These are phyloP conservation scores for Muraenolepis orangiensis DNA, from an alignment of 2,797 vertebrate genomes.

Conservation along the genomic window DNA sequence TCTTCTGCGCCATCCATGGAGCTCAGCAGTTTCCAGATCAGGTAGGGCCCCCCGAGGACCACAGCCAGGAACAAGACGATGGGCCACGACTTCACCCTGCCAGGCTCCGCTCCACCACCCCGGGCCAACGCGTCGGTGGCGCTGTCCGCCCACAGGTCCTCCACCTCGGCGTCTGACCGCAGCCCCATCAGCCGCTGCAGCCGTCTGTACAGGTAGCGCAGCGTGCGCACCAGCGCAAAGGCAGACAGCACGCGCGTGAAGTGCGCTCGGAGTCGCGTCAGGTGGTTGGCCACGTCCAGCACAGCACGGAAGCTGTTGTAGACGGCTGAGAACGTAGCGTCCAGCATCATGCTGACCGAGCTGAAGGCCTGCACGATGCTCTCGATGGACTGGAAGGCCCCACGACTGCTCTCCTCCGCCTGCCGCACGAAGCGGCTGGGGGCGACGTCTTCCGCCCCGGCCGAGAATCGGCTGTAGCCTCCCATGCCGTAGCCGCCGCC, in stretches of 20 bases:
- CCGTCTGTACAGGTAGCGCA: constrained; percentile 86
- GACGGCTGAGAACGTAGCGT: constrained; percentile 95
- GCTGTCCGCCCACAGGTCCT: constrained; percentile 93
- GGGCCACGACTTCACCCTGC: constrained; percentile 93
- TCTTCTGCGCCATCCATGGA: constrained; percentile 77
- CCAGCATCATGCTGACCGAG: constrained; percentile 98
- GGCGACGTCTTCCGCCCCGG: constrained; percentile 73
- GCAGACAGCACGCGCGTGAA: constrained; percentile 94
- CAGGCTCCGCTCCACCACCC: constrained; percentile 56
- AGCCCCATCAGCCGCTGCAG: constrained; percentile 84
- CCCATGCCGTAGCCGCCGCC: constrained; percentile 60
- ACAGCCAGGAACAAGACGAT: constrained; percentile 95
- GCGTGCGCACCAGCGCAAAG: constrained; percentile 90
- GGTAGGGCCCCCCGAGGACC: constrained; percentile 91
- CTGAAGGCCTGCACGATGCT: constrained; percentile 97
- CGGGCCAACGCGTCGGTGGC: constrained; percentile 74
- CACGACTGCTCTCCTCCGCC: constrained; percentile 94
- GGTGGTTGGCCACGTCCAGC: constrained; percentile 95
- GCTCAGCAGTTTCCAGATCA: constrained; percentile 94
- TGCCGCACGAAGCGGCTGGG: constrained; percentile 95
- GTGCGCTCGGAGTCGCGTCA: constrained; percentile 90
- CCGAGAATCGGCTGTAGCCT: constrained; percentile 81
- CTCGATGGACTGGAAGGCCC: constrained; percentile 96
- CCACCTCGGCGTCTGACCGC: constrained; percentile 77
- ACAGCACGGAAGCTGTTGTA: constrained; percentile 98